phyloP scores from a whole-genome alignment of 2,797 vertebrate genomes.

The Eospalax fontanierii region DNA sequence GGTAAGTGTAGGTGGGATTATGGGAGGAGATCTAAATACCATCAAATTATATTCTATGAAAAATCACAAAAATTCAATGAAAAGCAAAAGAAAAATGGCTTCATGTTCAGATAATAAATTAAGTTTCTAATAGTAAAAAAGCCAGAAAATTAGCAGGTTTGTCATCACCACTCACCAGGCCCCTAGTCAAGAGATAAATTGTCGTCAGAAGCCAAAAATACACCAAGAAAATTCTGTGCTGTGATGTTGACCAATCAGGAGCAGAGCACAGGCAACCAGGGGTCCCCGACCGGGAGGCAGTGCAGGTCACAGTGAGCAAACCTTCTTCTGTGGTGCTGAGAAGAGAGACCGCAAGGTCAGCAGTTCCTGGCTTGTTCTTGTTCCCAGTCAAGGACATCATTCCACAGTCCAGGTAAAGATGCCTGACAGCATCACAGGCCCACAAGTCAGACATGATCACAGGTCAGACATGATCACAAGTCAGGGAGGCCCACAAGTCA shows the following conservation, averaged over 20 bases:
- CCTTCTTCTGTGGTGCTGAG: not conserved
- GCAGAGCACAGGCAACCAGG: not conserved
- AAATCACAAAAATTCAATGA: no score
- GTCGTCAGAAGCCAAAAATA: not conserved
- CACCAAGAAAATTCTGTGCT: not conserved
- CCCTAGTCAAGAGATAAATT: not conserved
- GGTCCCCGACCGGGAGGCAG: not conserved
- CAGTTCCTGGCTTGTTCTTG: not conserved
- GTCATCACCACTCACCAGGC: not conserved
- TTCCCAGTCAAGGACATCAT: not conserved
- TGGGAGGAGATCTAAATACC: no score
- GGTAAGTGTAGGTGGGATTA: no score
- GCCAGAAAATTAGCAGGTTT: not conserved
- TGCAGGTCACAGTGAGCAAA: not conserved
- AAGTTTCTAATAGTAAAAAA: slow-evolving; percentile 53
- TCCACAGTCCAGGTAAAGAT: not conserved
- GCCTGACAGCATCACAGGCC: not conserved
- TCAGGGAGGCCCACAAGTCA: not conserved
- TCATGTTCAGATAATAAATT: slow-evolving; percentile 55
- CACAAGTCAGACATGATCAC: no score
- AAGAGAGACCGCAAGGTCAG: not conserved
- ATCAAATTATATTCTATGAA: no score
- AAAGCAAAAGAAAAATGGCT: not conserved
- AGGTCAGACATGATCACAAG: no score
- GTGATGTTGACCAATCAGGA: not conserved